A percentile compares a stretch with the other conserved stretches of the same genome.
These are phyloP conservation scores for Zosterops lateralis DNA, from an alignment of 2,113 vertebrate genomes.

Conservation along the genomic window DNA sequence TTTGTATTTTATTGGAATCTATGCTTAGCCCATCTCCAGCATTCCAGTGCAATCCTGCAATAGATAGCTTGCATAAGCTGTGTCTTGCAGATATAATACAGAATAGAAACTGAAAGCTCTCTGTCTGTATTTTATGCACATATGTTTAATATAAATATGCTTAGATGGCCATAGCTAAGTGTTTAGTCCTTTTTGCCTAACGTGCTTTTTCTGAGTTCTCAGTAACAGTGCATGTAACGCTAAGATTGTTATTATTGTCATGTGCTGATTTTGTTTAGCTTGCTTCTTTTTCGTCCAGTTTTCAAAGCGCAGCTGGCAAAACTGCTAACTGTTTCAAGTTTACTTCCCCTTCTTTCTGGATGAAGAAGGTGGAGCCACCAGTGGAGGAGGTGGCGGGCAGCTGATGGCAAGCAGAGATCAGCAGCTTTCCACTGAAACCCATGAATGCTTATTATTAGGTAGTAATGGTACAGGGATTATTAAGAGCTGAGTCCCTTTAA, in stretches of 20 bases:
- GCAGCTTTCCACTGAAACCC: background rate
- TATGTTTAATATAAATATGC: background rate
- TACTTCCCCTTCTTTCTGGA: background rate
- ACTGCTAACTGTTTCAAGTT: background rate
- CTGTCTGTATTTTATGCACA: background rate
- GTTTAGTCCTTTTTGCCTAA: background rate
- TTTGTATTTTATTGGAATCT: background rate
- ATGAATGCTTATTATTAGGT: background rate
- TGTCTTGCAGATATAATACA: background rate
- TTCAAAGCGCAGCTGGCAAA: background rate
- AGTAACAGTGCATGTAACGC: background rate
- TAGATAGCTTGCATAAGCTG: background rate
- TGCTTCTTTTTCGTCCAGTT: accelerated
- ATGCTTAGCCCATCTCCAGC: background rate
- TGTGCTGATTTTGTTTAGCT: background rate
- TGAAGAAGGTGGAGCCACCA: background rate
- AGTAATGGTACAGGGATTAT: background rate
- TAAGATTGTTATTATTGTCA: background rate
- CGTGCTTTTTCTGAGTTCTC: background rate
- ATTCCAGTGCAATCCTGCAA: background rate
- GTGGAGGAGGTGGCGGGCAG: background rate
- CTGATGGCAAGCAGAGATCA: background rate
- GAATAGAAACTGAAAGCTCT: background rate
- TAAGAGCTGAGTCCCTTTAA: background rate
- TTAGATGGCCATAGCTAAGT: background rate